A percentile compares a stretch with the other conserved stretches of the same genome.
Conservation (phyloP, 2,113 vertebrate species). For the Mustelus asterias region DNA sequence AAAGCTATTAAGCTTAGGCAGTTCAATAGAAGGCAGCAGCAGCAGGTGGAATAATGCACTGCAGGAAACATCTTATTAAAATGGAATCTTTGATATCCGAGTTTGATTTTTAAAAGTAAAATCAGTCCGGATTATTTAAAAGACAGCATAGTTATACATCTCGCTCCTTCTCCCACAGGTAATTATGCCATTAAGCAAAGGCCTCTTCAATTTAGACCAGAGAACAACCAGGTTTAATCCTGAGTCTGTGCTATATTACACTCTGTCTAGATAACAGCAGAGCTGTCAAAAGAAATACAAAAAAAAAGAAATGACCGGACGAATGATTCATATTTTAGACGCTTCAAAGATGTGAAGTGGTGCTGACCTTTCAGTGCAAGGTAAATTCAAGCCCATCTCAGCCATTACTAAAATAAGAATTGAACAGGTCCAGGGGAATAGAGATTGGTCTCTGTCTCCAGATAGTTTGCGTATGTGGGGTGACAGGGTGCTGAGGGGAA, state of each 20-base stretch:
- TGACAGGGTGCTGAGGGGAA: too few relatives aligned
- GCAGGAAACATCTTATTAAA: constrained; percentile 17
- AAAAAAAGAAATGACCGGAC: background rate
- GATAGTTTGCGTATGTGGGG: background rate
- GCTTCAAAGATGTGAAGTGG: background rate
- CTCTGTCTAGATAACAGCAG: background rate
- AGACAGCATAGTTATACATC: background rate
- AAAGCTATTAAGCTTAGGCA: constrained; percentile 31
- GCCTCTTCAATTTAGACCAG: background rate
- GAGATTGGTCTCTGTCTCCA: background rate
- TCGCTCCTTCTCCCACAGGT: background rate
- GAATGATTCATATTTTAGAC: background rate
- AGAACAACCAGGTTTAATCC: background rate
- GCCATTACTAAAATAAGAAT: background rate
- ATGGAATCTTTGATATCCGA: constrained; percentile 11
- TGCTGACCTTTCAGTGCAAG: background rate
- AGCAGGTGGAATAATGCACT: constrained; percentile 27
- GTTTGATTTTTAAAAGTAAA: background rate
- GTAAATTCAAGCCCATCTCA: background rate
- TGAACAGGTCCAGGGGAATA: background rate
- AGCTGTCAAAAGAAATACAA: background rate
- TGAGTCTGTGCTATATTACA: constrained; percentile 7
- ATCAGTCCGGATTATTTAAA: background rate
- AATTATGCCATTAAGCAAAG: background rate
- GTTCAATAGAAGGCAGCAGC: constrained; percentile 5